These are phyloP conservation scores for Pseudorhiza aurosa DNA, from an alignment of 30 jellyfish, hydroid and myxozoan genomes.

Conservation along the genomic window DNA sequence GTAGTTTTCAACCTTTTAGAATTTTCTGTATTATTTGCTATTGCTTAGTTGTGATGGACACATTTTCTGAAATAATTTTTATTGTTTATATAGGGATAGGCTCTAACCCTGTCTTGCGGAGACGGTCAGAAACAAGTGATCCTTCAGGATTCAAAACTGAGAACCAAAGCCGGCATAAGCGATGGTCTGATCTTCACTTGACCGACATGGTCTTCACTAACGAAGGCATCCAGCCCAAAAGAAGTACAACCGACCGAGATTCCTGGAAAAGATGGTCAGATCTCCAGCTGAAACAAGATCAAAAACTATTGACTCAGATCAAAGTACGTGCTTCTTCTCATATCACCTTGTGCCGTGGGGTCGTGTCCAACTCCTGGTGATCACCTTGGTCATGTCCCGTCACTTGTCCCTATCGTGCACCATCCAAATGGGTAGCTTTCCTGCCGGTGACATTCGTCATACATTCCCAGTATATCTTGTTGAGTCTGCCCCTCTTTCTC, in stretches of 20 bases:
- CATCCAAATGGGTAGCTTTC: too few relatives aligned
- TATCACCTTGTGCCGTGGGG: not conserved
- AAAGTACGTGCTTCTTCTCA: slow-evolving; percentile 55
- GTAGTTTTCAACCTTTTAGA: too few relatives aligned
- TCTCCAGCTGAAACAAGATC: slow-evolving; percentile 86
- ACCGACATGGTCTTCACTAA: slow-evolving; percentile 68
- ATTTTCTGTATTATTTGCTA: too few relatives aligned
- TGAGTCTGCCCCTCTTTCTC: too few relatives aligned
- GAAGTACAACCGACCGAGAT: slow-evolving; percentile 55
- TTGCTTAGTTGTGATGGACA: too few relatives aligned
- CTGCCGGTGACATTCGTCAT: too few relatives aligned
- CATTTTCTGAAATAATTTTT: not conserved
- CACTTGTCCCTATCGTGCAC: too few relatives aligned
- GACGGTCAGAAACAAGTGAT: slow-evolving; percentile 63
- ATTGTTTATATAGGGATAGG: slow-evolving; percentile 20
- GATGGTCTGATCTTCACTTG: slow-evolving; percentile 69
- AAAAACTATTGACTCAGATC: slow-evolving; percentile 51
- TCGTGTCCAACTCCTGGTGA: not conserved
- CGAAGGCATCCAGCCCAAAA: slow-evolving; percentile 59
- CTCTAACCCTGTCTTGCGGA: slow-evolving; percentile 35
- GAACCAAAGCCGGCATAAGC: slow-evolving; percentile 20
- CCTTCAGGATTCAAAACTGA: slow-evolving; percentile 2
- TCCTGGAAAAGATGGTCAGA: slow-evolving; percentile 96
- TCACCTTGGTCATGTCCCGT: too few relatives aligned
- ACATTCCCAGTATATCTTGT: too few relatives aligned